These are phyloP conservation scores for Myrmecobius fasciatus DNA, from an alignment of 2,113 vertebrate genomes.

Conservation along the genomic window DNA sequence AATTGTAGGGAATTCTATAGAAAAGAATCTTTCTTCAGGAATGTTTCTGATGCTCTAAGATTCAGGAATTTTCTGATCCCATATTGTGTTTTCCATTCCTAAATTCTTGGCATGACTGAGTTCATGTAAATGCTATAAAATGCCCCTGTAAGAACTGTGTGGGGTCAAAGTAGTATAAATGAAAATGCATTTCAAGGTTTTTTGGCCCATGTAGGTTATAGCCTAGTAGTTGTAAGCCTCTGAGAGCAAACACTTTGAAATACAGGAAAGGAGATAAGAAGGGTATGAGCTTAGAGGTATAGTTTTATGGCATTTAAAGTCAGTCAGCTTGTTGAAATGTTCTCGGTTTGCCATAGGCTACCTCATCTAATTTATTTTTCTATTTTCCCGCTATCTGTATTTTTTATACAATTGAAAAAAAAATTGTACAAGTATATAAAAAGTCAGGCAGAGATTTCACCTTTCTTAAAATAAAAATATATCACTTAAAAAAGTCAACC, in stretches of 20 bases:
- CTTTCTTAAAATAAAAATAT: not conserved
- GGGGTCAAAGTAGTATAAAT: not conserved
- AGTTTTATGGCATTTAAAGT: not conserved
- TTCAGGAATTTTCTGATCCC: not conserved
- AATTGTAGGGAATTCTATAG: not conserved
- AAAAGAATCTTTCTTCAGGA: not conserved
- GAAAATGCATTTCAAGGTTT: not conserved
- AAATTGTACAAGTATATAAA: not conserved
- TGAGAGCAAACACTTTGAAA: not conserved
- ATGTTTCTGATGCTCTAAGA: not conserved
- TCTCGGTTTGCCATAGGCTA: not conserved
- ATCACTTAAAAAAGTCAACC: not conserved
- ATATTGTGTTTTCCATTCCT: not conserved
- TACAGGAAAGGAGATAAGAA: not conserved
- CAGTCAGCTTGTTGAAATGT: not conserved
- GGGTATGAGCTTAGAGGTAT: not conserved
- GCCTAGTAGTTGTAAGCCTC: not conserved
- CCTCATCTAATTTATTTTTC: not conserved
- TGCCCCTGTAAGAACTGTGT: not conserved
- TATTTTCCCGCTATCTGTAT: not conserved
- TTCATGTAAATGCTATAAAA: not conserved
- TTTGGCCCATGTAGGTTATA: not conserved
- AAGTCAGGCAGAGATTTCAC: not conserved
- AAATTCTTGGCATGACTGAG: not conserved
- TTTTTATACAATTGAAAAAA: not conserved